Evolutionary conservation across 2,797 vertebrate species (phyloP).

Genomic region (Centropyge bicolor): DNA sequence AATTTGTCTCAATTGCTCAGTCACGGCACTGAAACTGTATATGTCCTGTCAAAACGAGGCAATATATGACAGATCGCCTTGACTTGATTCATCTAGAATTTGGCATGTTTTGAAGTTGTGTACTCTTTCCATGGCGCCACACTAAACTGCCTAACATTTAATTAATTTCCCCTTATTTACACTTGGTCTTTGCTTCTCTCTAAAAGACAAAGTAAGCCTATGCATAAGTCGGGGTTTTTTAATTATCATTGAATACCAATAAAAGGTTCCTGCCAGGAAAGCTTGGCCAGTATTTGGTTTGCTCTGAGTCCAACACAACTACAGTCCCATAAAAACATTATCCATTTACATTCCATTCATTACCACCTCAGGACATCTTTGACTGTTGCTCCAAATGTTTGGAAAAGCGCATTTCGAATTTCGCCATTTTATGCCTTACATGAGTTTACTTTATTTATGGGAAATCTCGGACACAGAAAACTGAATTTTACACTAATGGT

Average conservation of each 20-base stretch:
- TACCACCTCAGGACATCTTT: conserved; percentile 66
- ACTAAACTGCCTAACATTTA: conserved; percentile 84
- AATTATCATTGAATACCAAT: conserved; percentile 79
- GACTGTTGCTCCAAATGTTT: conserved; percentile 48
- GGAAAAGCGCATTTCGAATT: conserved; percentile 38
- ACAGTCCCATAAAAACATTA: conserved; percentile 70
- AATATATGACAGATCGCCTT: conserved; percentile 89
- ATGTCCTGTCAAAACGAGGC: conserved; percentile 86
- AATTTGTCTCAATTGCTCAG: conserved; percentile 87
- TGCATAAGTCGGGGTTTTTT: conserved; percentile 71
- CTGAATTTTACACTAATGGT: conserved; percentile 25
- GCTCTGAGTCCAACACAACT: conserved; percentile 66
- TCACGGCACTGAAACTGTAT: conserved; percentile 86
- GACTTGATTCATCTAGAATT: conserved; percentile 83
- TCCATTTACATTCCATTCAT: conserved; percentile 74
- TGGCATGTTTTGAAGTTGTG: conserved; percentile 87
- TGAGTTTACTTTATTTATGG: conserved; percentile 27
- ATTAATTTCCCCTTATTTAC: conserved; percentile 89
- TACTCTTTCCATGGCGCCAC: conserved; percentile 85
- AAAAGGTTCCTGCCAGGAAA: conserved; percentile 72
- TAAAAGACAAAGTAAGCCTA: conserved; percentile 83
- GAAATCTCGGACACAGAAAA: conserved; percentile 26
- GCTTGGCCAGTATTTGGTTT: conserved; percentile 71
- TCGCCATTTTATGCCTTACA: conserved; percentile 17
- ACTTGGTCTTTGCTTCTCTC: conserved; percentile 71